Percentiles rank a stretch among this genome's conserved stretches.
These are phyloP conservation scores for Lerema accius DNA, from an alignment of 1,140 invertebrate species.

Conservation along the genomic window DNA sequence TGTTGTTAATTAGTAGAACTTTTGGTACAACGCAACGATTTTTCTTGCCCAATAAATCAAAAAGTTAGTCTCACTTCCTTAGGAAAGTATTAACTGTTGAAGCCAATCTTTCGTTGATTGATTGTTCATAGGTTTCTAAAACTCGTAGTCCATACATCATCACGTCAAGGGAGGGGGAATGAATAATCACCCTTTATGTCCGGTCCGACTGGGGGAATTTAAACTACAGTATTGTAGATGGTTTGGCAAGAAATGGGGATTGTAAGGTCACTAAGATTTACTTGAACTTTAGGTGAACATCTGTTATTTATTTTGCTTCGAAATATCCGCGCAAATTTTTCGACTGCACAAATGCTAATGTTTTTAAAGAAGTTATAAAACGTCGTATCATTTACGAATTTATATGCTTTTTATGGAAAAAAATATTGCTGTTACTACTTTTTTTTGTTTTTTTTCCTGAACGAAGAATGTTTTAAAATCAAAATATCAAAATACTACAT, in stretches of 20 bases:
- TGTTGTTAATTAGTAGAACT: background rate
- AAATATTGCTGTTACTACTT: no score
- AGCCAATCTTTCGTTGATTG: conserved; percentile 29
- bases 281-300: background rate
- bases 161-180: conserved; percentile 29
- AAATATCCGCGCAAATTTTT: no score
- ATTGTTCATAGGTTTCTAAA: conserved; percentile 31
- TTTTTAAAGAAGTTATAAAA: no score
- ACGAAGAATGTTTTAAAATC: no score
- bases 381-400: no score
- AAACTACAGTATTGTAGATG: conserved; percentile 14
- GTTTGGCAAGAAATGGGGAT: background rate
- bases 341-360: no score
- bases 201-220: conserved; percentile 21
- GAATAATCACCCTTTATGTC: conserved; percentile 36
- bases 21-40: background rate
- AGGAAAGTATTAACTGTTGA: conserved; percentile 27
- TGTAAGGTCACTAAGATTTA: background rate
- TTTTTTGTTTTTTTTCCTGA: no score
- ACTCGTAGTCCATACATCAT: conserved; percentile 32
- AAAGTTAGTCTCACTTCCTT: conserved; percentile 26
- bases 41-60: conserved; percentile 25
- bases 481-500: no score
- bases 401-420: no score
- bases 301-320: no score